Conservation (phyloP, 2,113 vertebrate species). For the Strix aluco region DNA sequence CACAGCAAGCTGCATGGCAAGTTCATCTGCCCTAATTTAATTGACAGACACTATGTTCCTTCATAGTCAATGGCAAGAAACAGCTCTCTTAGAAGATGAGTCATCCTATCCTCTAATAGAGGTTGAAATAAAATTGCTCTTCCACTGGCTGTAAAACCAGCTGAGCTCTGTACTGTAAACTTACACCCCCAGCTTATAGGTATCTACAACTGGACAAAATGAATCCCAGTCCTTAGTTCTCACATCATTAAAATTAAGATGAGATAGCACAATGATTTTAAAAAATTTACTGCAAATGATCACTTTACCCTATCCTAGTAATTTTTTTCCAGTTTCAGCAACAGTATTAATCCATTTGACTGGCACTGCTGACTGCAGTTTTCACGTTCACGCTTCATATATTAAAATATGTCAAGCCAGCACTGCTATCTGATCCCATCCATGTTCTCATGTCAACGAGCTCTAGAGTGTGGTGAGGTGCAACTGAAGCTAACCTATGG, state of each 20-base stretch:
- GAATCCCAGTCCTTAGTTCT: neutral
- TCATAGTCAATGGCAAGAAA: slow-evolving; percentile 12
- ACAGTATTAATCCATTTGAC: neutral
- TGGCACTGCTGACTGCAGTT: neutral
- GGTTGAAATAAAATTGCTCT: slow-evolving; percentile 23
- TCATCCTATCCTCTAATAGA: slow-evolving; percentile 11
- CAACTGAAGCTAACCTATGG: slow-evolving; percentile 24
- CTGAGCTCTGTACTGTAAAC: neutral
- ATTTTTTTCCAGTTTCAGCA: slow-evolving; percentile 17
- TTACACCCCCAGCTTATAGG: fast-evolving
- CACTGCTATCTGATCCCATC: neutral
- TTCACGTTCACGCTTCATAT: slow-evolving; percentile 5
- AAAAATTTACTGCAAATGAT: neutral
- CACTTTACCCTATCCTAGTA: neutral
- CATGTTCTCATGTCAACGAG: neutral
- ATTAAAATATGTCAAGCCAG: neutral
- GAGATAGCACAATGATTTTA: neutral
- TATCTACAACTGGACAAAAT: neutral
- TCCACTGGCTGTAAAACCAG: neutral
- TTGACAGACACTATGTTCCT: slow-evolving; percentile 23
- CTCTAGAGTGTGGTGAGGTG: neutral
- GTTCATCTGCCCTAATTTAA: slow-evolving; percentile 37
- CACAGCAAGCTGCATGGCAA: neutral
- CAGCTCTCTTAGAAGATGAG: slow-evolving; percentile 33
- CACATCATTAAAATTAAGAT: neutral